Evolutionary conservation across 2,888 invertebrate genomes (phyloP).

Genomic region (Conus canariensis): DNA sequence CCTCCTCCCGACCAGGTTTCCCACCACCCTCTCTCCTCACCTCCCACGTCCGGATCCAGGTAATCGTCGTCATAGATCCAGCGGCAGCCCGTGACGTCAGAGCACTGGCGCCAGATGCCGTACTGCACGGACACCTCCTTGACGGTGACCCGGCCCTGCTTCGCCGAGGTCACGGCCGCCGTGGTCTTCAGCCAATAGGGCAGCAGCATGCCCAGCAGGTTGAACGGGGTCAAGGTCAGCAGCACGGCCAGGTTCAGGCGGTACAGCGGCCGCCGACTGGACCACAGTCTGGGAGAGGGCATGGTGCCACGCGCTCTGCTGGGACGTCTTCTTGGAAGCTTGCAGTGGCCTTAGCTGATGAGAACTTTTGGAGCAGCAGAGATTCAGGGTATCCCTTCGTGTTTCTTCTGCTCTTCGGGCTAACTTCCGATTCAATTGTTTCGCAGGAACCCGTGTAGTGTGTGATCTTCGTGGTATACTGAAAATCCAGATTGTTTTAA

Average conservation of each 20-base stretch:
- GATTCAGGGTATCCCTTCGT: no score
- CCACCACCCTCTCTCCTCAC: neutral
- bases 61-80: neutral
- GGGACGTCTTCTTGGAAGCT: no score
- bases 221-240: constrained; percentile 11
- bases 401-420: no score
- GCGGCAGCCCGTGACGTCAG: neutral
- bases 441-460: no score
- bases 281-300: neutral
- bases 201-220: constrained; percentile 1
- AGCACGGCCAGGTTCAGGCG: constrained; percentile 13
- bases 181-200: constrained; percentile 30
- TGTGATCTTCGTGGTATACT: no score
- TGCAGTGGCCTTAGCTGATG: no score
- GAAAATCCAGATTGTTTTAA: no score
- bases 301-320: neutral
- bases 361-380: no score
- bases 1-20: no score
- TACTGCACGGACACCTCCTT: neutral
- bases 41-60: neutral
- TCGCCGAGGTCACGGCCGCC: neutral
- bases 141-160: neutral
- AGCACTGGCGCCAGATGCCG: constrained; percentile 33
- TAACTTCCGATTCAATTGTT: no score
- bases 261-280: constrained; percentile 13